These are phyloP conservation scores for Phyllostomus discolor DNA, from an alignment of 2,113 vertebrate genomes.

Conservation along the genomic window DNA sequence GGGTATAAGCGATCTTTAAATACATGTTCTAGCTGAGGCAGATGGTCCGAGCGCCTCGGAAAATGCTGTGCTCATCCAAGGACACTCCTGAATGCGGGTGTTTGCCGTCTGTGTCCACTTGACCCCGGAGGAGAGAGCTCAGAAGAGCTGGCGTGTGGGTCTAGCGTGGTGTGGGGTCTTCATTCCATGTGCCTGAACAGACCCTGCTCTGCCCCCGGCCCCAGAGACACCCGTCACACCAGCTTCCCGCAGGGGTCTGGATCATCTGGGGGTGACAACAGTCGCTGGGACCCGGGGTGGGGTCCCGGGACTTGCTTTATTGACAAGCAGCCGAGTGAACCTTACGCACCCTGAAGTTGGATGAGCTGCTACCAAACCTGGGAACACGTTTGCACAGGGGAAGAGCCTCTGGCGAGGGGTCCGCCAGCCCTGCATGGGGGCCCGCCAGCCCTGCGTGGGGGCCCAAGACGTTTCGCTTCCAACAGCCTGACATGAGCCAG, in stretches of 20 bases:
- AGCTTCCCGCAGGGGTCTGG: background rate
- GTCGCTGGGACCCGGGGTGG: background rate
- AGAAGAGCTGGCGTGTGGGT: rapidly evolving
- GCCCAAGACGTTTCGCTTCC: background rate
- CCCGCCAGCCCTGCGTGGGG: background rate
- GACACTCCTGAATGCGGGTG: background rate
- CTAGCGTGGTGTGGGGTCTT: background rate
- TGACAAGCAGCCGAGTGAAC: background rate
- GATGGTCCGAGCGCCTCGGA: background rate
- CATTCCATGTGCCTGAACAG: background rate
- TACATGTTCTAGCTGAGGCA: background rate
- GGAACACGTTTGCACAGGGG: background rate
- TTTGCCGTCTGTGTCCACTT: background rate
- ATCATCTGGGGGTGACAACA: background rate
- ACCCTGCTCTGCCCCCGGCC: background rate
- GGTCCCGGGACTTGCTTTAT: background rate
- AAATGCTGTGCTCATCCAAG: background rate
- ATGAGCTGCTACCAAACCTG: rapidly evolving
- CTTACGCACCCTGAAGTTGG: background rate
- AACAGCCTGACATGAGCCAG: background rate
- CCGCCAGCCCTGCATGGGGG: background rate
- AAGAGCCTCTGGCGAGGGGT: background rate
- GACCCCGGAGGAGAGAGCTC: background rate
- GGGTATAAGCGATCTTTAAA: background rate
- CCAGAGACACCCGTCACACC: background rate